These are phyloP conservation scores for Callocephalon fimbriatum DNA, from an alignment of 2,113 vertebrate genomes.

Conservation along the genomic window DNA sequence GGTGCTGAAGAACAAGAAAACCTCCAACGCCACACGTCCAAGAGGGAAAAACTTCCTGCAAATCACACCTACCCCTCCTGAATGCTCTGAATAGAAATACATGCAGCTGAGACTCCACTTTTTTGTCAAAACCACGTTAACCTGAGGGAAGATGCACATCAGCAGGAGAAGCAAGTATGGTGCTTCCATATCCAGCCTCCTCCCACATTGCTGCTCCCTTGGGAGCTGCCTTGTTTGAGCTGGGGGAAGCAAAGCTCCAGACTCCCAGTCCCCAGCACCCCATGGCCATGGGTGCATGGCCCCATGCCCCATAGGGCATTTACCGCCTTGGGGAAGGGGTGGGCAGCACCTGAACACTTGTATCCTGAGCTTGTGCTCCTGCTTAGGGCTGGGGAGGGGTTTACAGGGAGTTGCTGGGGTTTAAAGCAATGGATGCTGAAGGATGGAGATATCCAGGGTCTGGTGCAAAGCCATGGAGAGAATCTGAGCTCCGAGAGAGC, in stretches of 20 bases:
- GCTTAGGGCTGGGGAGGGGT: neutral
- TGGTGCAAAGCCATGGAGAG: neutral
- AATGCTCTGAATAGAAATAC: neutral
- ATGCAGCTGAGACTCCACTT: neutral
- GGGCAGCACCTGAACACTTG: accelerated
- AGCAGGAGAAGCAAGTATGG: no score
- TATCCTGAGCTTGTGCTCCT: neutral
- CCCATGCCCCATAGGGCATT: neutral
- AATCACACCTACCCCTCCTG: neutral
- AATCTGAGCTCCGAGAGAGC: neutral
- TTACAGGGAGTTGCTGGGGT: neutral
- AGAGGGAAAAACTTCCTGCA: neutral
- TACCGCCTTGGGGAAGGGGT: accelerated
- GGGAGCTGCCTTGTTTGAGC: neutral
- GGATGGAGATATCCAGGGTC: neutral
- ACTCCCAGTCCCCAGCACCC: neutral
- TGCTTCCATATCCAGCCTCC: neutral
- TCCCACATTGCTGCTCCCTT: neutral
- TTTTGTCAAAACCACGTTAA: neutral
- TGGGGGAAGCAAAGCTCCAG: neutral
- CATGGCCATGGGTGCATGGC: neutral
- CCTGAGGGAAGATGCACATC: neutral
- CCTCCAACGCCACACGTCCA: neutral
- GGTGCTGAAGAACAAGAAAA: neutral
- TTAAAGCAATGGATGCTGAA: neutral